Base-by-base conservation (phyloP, 2,888 invertebrate species). In the Ferrisia virgata region DNA sequence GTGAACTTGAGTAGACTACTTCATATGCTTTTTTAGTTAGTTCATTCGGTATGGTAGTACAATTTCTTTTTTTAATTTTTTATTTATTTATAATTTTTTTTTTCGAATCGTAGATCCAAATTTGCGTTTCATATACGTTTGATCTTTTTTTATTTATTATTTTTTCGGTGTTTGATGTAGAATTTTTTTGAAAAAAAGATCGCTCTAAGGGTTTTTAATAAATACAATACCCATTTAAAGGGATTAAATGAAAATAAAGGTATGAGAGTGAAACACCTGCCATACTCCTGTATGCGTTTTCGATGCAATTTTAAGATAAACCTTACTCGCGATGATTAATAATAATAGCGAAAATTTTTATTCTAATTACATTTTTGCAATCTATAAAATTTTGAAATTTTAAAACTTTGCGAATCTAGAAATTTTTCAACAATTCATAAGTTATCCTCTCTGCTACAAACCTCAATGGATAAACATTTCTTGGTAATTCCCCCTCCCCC, bases 21-120 rank as follows among this genome's bases (percentile, higher is more conserved):
- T 76, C 72, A n/a, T n/a, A n/a, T 80, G 80, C 80, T 80, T 80
- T 79, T 25, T 79, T 79, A 79, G 80, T 53, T 80, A 80, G 80
- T 47, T 53, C n/a, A 31, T 79, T 79, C 28, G 25, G 11, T 40
- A 25, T 22, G 28, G 80, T 80, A 80, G 80, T 31, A n/a, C n/a
- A n/a, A n/a, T 31, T 80, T 80, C 31, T 79, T 79, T 43, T 79
- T 79, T 79, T 39, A 2, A 2, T 13, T 36, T n/a, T 78, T 78
- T 9, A 2, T 40, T 40, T 39, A 15, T 40, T 43, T 4, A 6
- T 47, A 15, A 31, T 31, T 47, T 53, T 43, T 53, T 28, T 25
- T 53, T 53, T 33, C 47, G 13, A n/a, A 22, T 79, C 28, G 79
- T 79, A 80, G 47, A 31, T 53, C 28, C 47, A 28, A 53, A 47